Percentiles rank a stretch among this genome's conserved stretches.
Conservation (phyloP, 2,113 vertebrate species). For the Pangasianodon hypophthalmus region DNA sequence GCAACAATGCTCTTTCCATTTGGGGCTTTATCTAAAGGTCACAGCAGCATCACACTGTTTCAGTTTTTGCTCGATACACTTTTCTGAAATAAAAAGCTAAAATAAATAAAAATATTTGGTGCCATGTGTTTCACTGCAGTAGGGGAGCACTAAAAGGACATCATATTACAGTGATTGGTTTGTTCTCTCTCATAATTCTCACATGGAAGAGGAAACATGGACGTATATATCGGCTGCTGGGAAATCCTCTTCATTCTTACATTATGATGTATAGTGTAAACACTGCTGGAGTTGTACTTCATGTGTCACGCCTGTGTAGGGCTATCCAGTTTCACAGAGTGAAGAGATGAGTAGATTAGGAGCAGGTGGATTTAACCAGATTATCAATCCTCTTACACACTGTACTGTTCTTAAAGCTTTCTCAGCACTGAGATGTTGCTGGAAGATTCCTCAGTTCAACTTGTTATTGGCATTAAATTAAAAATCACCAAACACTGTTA, state of each 20-base stretch:
- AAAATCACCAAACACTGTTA: neutral
- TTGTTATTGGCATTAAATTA: neutral
- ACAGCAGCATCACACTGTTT: conserved; percentile 11
- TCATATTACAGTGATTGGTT: neutral
- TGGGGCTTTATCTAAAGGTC: conserved; percentile 41
- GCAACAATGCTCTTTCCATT: neutral
- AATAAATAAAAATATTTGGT: conserved; percentile 10
- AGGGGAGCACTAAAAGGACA: neutral
- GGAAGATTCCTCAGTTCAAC: neutral
- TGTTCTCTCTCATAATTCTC: neutral
- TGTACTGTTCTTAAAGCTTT: neutral
- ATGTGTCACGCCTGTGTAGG: neutral
- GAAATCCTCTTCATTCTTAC: neutral
- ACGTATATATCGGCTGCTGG: neutral
- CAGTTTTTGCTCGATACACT: neutral
- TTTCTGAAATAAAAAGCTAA: neutral
- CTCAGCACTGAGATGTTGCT: neutral
- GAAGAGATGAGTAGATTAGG: conserved; percentile 4
- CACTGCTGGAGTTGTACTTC: neutral
- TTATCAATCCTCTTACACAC: neutral
- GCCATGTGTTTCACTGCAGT: neutral
- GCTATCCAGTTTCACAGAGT: conserved; percentile 2
- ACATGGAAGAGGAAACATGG: neutral
- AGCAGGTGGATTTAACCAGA: neutral
- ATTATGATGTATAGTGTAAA: neutral